Conservation (phyloP, 2,797 vertebrate genomes). For the Acridotheres tristis region DNA sequence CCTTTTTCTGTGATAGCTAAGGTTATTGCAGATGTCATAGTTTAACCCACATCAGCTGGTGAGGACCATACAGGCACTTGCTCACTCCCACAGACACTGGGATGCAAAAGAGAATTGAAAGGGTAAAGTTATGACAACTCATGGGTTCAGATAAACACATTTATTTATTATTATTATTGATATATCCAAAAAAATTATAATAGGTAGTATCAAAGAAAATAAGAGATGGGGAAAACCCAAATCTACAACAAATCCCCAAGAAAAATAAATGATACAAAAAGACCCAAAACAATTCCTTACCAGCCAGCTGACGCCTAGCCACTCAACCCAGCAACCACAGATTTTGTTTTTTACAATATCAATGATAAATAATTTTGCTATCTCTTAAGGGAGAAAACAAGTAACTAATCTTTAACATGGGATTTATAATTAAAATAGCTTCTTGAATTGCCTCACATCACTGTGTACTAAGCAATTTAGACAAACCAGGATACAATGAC, state of each 20-base stretch:
- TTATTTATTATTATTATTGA: not conserved
- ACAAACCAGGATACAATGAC: not conserved
- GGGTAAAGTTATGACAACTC: not conserved
- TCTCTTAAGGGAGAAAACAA: not conserved
- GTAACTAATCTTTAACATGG: not conserved
- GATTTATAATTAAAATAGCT: not conserved
- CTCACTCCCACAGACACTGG: not conserved
- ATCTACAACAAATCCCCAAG: not conserved
- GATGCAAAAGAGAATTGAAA: not conserved
- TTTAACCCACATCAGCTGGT: not conserved
- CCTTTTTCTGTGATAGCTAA: not conserved
- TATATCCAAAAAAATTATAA: not conserved
- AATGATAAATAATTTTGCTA: not conserved
- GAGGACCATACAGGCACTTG: rapidly evolving
- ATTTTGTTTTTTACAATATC: not conserved
- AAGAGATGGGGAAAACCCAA: rapidly evolving
- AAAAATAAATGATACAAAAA: not conserved
- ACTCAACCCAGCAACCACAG: not conserved
- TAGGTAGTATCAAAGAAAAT: rapidly evolving
- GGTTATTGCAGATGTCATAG: not conserved
- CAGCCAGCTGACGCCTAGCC: rapidly evolving
- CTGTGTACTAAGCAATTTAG: not conserved
- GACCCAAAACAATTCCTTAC: rapidly evolving
- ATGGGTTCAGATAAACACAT: not conserved
- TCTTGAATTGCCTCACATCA: not conserved